Conservation (phyloP, 2,888 invertebrate genomes). For the Scelioninae gen. 2 region DNA sequence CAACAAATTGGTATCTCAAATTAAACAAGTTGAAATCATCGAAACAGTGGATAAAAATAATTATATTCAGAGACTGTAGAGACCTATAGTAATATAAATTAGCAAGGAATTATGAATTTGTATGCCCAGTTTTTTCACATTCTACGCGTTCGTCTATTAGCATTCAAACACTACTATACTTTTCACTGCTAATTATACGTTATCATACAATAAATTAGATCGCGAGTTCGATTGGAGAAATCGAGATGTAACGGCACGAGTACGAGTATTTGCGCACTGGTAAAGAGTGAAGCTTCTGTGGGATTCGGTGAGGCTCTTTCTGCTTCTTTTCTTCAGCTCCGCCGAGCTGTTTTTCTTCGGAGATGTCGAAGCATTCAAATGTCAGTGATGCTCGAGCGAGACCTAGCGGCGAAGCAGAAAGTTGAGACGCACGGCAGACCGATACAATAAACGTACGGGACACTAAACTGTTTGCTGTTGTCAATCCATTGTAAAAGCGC, state of each 20-base stretch:
- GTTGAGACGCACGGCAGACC: constrained; percentile 68
- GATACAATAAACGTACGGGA: constrained; percentile 74
- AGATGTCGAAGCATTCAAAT: constrained; percentile 71
- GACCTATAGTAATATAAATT: background rate
- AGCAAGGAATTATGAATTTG: background rate
- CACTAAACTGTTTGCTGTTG: constrained; percentile 75
- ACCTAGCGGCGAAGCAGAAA: constrained; percentile 73
- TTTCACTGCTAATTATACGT: constrained; percentile 32
- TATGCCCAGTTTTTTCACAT: background rate
- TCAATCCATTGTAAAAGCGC: constrained; percentile 66
- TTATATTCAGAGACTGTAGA: too few relatives aligned
- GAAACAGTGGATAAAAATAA: too few relatives aligned
- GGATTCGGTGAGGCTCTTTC: constrained; percentile 40
- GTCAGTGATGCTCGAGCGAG: constrained; percentile 69
- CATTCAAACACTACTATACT: background rate
- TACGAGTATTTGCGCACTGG: constrained; percentile 48
- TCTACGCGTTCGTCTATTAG: background rate
- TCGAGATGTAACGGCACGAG: constrained; percentile 46
- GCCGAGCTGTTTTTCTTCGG: constrained; percentile 40
- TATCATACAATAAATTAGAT: constrained; percentile 31
- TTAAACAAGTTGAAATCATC: too few relatives aligned
- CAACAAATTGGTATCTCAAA: too few relatives aligned
- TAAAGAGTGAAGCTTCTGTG: constrained; percentile 50
- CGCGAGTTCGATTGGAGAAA: constrained; percentile 31
- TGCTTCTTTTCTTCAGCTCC: constrained; percentile 33